These are phyloP conservation scores for Marasmarcha lunaedactyla DNA, from an alignment of 2,888 invertebrate genomes.

Conservation along the genomic window DNA sequence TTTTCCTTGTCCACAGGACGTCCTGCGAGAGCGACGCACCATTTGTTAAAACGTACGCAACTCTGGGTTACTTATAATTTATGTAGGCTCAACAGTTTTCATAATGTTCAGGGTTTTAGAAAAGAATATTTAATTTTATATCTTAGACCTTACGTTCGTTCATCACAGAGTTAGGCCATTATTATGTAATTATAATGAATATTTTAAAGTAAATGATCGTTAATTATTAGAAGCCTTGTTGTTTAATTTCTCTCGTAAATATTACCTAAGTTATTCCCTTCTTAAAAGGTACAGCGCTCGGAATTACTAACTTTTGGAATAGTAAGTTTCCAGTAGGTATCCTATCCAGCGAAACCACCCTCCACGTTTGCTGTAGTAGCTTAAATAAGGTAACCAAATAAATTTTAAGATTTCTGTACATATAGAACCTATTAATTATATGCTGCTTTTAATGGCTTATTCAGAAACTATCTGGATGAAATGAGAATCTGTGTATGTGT, in stretches of 20 bases:
- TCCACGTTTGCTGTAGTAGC: too few relatives aligned
- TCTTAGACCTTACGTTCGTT: slow-evolving; percentile 52
- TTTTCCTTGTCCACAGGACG: slow-evolving; percentile 76
- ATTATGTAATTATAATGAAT: slow-evolving; percentile 62
- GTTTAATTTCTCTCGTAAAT: slow-evolving; percentile 40
- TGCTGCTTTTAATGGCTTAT: too few relatives aligned
- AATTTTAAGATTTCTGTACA: too few relatives aligned
- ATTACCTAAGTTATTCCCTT: too few relatives aligned
- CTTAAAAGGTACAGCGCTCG: too few relatives aligned
- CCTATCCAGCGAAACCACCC: too few relatives aligned
- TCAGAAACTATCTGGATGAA: too few relatives aligned
- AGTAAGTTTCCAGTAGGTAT: too few relatives aligned
- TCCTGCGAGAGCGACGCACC: slow-evolving; percentile 88
- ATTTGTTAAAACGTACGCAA: slow-evolving; percentile 94
- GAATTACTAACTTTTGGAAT: too few relatives aligned
- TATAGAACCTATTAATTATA: too few relatives aligned
- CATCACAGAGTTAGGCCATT: slow-evolving; percentile 48
- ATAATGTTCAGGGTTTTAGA: slow-evolving; percentile 49
- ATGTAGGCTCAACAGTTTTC: slow-evolving; percentile 56
- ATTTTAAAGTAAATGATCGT: slow-evolving; percentile 70
- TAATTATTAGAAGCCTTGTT: slow-evolving; percentile 58
- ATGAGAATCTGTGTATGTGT: too few relatives aligned
- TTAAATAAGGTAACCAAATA: too few relatives aligned
- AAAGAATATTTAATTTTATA: slow-evolving; percentile 50
- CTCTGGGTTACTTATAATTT: slow-evolving; percentile 91